These are phyloP conservation scores for Cydia amplana DNA, from an alignment of 1,140 invertebrate genomes.

Conservation along the genomic window DNA sequence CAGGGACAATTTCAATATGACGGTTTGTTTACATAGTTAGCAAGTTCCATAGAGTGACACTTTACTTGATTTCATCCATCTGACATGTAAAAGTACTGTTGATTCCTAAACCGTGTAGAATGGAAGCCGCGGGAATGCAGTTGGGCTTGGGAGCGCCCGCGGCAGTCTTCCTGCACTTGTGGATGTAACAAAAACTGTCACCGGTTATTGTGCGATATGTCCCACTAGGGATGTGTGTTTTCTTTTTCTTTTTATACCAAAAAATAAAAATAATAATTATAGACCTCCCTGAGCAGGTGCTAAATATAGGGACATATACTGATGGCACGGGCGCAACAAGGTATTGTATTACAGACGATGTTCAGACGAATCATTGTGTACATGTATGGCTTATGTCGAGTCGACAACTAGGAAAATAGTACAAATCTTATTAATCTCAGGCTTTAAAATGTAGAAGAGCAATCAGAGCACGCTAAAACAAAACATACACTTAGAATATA, in stretches of 20 bases:
- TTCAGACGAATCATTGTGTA: background rate
- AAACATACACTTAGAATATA: background rate
- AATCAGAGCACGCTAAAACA: no score
- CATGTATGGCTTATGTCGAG: no score
- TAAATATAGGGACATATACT: background rate
- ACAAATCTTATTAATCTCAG: no score
- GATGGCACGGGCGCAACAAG: background rate
- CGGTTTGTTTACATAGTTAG: no score
- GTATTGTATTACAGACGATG: background rate
- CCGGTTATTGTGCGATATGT: background rate
- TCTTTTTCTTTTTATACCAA: background rate
- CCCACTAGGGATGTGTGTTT: background rate
- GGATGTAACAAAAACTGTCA: conserved; percentile 4
- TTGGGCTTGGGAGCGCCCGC: conserved; percentile 13
- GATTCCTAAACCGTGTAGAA: background rate
- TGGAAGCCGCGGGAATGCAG: conserved; percentile 14
- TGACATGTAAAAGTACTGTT: background rate
- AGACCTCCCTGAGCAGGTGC: background rate
- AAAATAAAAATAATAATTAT: background rate
- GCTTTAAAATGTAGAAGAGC: no score
- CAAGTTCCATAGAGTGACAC: no score
- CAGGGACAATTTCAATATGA: no score
- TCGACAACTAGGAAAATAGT: no score
- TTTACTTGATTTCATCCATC: background rate
- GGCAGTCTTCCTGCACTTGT: background rate